These are phyloP conservation scores for Lamellibrachia satsuma DNA, from an alignment of 2,888 invertebrate genomes.

Conservation along the genomic window DNA sequence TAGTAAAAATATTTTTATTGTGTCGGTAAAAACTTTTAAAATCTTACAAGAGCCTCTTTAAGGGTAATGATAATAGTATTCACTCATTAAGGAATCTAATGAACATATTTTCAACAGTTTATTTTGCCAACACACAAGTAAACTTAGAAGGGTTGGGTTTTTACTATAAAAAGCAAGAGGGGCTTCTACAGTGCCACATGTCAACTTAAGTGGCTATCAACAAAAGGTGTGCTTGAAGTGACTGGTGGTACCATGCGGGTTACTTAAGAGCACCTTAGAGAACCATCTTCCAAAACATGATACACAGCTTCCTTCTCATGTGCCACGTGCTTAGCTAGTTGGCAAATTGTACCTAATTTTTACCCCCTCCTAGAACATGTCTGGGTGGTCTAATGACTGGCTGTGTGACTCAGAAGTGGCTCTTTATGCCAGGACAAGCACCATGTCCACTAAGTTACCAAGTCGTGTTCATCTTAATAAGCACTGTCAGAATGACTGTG, in stretches of 20 bases:
- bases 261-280: neutral
- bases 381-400: constrained; percentile 6
- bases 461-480: neutral
- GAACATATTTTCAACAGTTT: neutral
- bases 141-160: neutral
- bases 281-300: neutral
- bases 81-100: neutral
- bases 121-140: neutral
- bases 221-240: neutral
- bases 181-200: neutral
- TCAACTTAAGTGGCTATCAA: neutral
- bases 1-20: too few relatives aligned
- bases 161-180: neutral
- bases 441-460: too few relatives aligned
- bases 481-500: neutral
- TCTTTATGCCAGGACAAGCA: neutral
- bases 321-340: neutral
- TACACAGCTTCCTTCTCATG: neutral
- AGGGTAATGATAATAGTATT: neutral
- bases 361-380: neutral
- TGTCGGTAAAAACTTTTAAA: too few relatives aligned
- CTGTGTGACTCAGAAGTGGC: neutral
- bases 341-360: constrained; percentile 11
- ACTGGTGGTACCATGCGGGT: neutral
- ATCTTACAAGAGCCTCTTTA: neutral